phyloP scores from a whole-genome alignment of 2,113 vertebrate genomes.

The Condylura cristata region DNA sequence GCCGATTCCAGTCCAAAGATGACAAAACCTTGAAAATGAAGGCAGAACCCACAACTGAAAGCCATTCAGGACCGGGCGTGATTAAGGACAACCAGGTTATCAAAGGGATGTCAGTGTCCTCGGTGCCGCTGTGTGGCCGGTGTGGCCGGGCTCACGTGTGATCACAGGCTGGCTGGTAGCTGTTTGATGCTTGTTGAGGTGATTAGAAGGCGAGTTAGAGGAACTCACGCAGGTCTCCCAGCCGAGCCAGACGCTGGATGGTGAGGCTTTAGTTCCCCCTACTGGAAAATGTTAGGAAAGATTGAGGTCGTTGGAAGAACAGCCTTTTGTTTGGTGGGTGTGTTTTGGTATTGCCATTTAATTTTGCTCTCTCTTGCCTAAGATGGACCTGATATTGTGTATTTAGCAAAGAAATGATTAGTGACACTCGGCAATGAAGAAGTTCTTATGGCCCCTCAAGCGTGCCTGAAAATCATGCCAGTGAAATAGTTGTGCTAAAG shows the following conservation, averaged over 20 bases:
- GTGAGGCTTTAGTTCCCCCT: slow-evolving; percentile 93
- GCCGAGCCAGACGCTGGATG: neutral
- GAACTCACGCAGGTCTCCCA: neutral
- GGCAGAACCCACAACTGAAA: neutral
- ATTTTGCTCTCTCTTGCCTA: neutral
- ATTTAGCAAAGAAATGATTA: neutral
- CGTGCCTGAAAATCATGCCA: neutral
- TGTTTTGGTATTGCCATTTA: neutral
- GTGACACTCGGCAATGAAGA: neutral
- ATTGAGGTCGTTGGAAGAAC: neutral
- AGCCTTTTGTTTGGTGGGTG: slow-evolving; percentile 67
- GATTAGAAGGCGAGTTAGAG: slow-evolving; percentile 33
- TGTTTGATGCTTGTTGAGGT: slow-evolving; percentile 71
- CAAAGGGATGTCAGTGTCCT: slow-evolving; percentile 41
- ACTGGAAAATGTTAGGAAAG: slow-evolving; percentile 82
- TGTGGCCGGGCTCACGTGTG: slow-evolving; percentile 66
- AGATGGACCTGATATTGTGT: neutral
- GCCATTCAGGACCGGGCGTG: neutral
- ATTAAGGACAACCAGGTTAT: neutral
- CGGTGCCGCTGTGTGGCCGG: slow-evolving; percentile 33
- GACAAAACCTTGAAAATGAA: neutral
- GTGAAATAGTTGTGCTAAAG: neutral
- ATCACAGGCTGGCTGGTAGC: slow-evolving; percentile 71
- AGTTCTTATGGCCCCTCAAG: neutral
- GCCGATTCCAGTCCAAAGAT: neutral